Evolutionary conservation across 2,797 vertebrate species (phyloP), one percentile per base, ranked within the genome.

Genomic region (Hyperoplus immaculatus): DNA sequence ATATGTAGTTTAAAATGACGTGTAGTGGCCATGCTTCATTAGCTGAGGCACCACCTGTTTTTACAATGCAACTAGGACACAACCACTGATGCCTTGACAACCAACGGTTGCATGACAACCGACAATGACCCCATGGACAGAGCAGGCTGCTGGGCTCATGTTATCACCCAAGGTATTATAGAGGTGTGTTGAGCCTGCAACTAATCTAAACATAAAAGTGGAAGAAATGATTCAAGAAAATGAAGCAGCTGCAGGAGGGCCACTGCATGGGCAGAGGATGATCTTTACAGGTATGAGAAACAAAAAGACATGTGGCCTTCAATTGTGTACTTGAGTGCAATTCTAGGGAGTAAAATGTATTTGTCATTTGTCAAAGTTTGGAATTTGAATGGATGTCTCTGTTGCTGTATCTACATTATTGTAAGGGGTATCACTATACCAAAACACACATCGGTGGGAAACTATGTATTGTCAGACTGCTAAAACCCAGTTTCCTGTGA

Each of bases 241-340:
- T 13, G 64, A 61, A 47, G 21, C 14, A 59, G 60, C 61, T 41
- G 64, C 75, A 72, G 71, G 8, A 39, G 46, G 6, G 10, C 1
- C 47, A 0, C 78, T 43, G 45, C 41, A 13, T 54, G 95, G 95
- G 50, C 90, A 93, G 47, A 93, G 94, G 86, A 94, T 95, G 51
- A 68, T 96, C 49, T 96, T 95, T 66, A 96, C 96, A 93, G 95
- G 95, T 96, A 93, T 18, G 84, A 64, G 8, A 58, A 56, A 3
- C 13, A 7, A 15, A 15, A 0, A 51, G 15, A 38, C 3, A 29
- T 11, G 53, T 1, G 4, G 51, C 3, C 7, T 11, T 69, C 16
- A 49, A 50, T 10, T 56, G 14, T 36, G 7, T 51, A n/a, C n/a
- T 0, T 8, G 41, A 47, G 7, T 58, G 38, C 4, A 49, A 41